A percentile compares a stretch with the other conserved stretches of the same genome.
phyloP scores from a whole-genome alignment of 2,797 vertebrate genomes.

The Takifugu rubripes region DNA sequence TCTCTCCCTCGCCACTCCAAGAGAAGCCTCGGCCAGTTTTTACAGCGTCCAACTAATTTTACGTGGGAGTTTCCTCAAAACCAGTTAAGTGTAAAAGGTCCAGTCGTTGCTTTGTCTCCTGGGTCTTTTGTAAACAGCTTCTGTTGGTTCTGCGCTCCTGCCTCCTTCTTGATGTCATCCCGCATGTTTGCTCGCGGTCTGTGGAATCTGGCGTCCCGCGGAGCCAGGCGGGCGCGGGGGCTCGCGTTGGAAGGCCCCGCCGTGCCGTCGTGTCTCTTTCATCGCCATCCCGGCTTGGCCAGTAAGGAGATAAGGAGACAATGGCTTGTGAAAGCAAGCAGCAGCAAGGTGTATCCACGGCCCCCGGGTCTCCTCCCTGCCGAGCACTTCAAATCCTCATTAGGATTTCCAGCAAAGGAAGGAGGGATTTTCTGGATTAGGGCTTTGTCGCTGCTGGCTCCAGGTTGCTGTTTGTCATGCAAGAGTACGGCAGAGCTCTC shows the following conservation, averaged over 20 bases:
- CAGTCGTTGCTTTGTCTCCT: conserved; percentile 39
- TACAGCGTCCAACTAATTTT: conserved; percentile 10
- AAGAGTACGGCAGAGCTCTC: conserved; percentile 57
- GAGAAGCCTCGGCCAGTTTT: conserved; percentile 1
- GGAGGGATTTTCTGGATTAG: conserved; percentile 78
- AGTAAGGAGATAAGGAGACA: conserved; percentile 76
- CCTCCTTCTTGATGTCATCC: conserved; percentile 55
- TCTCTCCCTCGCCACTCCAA: conserved; percentile 9
- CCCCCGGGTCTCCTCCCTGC: conserved; percentile 69
- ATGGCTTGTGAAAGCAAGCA: conserved; percentile 69
- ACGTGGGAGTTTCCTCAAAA: conserved; percentile 12
- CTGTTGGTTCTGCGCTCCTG: conserved; percentile 59
- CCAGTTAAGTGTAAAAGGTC: conserved; percentile 18
- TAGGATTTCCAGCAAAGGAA: conserved; percentile 77
- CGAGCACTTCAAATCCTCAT: conserved; percentile 77
- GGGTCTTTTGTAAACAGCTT: conserved; percentile 57
- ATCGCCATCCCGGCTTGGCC: conserved; percentile 73
- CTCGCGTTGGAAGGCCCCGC: conserved; percentile 62
- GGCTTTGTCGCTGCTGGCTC: conserved; percentile 77
- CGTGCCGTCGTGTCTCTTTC: conserved; percentile 75
- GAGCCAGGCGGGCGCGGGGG: conserved; percentile 64
- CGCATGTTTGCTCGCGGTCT: conserved; percentile 68
- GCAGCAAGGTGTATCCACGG: conserved; percentile 73
- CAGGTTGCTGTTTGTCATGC: conserved; percentile 81
- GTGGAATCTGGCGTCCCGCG: conserved; percentile 68